Conservation (phyloP, 2,888 invertebrate species). For the Phyllotreta striolata region DNA sequence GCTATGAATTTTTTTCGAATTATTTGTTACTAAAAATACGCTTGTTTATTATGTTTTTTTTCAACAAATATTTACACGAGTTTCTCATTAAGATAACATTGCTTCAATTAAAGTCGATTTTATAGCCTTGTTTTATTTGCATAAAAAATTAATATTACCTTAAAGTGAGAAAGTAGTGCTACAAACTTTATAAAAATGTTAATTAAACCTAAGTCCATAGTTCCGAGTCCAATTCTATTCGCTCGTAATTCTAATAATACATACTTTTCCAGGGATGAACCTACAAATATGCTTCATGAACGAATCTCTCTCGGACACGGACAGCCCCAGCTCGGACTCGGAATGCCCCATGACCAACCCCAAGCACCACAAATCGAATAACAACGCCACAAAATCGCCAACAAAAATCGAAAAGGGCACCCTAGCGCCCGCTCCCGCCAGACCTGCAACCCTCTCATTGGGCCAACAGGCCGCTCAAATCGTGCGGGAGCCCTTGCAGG, state of each 20-base stretch:
- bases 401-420: conserved; percentile 23
- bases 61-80: too few relatives aligned
- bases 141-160: too few relatives aligned
- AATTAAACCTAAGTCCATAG: too few relatives aligned
- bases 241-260: conserved; percentile 4
- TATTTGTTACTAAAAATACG: too few relatives aligned
- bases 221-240: too few relatives aligned
- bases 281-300: conserved; percentile 97
- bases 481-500: conserved; percentile 62
- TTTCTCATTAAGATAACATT: too few relatives aligned
- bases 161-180: too few relatives aligned
- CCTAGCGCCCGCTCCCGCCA: conserved; percentile 13
- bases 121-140: too few relatives aligned
- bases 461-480: conserved; percentile 64
- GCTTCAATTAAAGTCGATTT: too few relatives aligned
- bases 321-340: conserved; percentile 78
- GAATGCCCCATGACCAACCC: conserved; percentile 65
- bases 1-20: too few relatives aligned
- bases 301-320: conserved; percentile 86
- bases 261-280: conserved; percentile 76
- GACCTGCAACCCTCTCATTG: conserved; percentile 57
- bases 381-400: conserved; percentile 19
- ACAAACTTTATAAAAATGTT: too few relatives aligned
- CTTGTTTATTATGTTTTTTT: too few relatives aligned
- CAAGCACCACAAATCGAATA: conserved; percentile 46